Conservation (phyloP, 2,888 invertebrate genomes). For the Eupithecia abbreviata region DNA sequence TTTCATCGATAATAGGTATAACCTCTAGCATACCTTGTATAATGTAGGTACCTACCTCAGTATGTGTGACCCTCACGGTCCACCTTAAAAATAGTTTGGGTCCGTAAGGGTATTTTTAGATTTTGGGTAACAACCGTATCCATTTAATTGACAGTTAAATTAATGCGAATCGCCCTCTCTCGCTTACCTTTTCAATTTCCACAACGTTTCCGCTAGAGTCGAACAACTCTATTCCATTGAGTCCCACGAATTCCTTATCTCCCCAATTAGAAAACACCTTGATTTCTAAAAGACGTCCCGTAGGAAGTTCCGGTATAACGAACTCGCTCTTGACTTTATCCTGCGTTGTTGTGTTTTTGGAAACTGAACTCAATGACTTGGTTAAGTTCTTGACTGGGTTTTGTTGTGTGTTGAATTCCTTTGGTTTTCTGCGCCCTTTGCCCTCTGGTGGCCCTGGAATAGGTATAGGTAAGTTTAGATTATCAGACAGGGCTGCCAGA, state of each 20-base stretch:
- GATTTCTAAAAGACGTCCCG: constrained; percentile 86
- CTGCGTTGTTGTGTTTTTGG: constrained; percentile 49
- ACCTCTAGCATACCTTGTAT: too few species aligned
- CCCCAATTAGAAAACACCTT: constrained; percentile 91
- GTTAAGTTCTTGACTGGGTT: constrained; percentile 55
- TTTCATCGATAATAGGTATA: too few species aligned
- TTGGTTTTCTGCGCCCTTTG: constrained; percentile 52
- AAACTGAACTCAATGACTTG: constrained; percentile 57
- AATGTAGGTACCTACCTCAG: too few species aligned
- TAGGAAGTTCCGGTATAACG: constrained; percentile 90
- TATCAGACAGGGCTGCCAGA: too few species aligned
- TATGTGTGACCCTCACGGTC: too few species aligned
- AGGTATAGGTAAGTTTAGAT: not conserved
- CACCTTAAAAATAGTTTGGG: too few species aligned
- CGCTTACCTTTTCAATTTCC: constrained; percentile 84
- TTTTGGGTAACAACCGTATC: not conserved
- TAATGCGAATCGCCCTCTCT: not conserved
- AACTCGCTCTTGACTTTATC: constrained; percentile 80
- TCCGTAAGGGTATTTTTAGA: too few species aligned
- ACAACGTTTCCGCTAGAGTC: constrained; percentile 85
- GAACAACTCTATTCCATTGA: constrained; percentile 91
- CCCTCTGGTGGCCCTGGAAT: constrained; percentile 55
- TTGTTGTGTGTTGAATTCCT: constrained; percentile 52
- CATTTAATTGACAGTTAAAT: not conserved
- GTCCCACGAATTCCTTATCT: constrained; percentile 89